Percentiles rank a stretch among this genome's conserved stretches.
phyloP scores from a whole-genome alignment of 2,113 vertebrate species.

The Anguilla rostrata region DNA sequence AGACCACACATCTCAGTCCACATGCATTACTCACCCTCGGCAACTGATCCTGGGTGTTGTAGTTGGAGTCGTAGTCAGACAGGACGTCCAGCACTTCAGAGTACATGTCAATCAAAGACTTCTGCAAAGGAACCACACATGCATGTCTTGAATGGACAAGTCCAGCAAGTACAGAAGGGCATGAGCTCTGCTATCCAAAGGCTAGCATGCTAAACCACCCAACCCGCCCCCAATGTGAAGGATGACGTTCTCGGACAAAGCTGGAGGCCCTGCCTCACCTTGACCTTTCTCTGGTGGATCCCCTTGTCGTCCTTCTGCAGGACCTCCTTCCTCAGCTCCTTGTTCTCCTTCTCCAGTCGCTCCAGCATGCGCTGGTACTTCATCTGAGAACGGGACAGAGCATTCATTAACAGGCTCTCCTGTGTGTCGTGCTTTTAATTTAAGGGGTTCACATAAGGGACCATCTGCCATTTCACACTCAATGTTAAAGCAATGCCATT shows the following conservation, averaged over 20 bases:
- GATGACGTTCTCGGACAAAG: background rate
- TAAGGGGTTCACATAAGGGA: background rate
- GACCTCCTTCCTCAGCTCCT: slow-evolving; percentile 93
- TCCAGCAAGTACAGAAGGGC: background rate
- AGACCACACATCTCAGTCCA: background rate
- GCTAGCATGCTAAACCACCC: background rate
- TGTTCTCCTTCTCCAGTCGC: slow-evolving; percentile 96
- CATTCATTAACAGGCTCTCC: background rate
- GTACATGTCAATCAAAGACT: slow-evolving; percentile 97
- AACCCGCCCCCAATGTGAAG: background rate
- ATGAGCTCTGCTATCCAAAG: no score
- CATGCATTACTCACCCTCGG: slow-evolving; percentile 79
- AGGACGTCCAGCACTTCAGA: slow-evolving; percentile 97
- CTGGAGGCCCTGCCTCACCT: slow-evolving; percentile 67
- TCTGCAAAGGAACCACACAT: slow-evolving; percentile 65
- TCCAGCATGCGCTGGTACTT: slow-evolving; percentile 98
- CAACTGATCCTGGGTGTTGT: slow-evolving; percentile 97
- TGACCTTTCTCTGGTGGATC: slow-evolving; percentile 93
- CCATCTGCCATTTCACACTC: background rate
- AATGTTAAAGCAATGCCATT: background rate
- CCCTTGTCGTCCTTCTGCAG: slow-evolving; percentile 96
- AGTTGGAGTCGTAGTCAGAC: slow-evolving; percentile 98
- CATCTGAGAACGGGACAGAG: slow-evolving; percentile 65
- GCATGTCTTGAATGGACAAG: background rate
- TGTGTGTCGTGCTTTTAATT: background rate